Base-by-base conservation (phyloP, 2,888 invertebrate species). In the Latrodectus hesperus region DNA sequence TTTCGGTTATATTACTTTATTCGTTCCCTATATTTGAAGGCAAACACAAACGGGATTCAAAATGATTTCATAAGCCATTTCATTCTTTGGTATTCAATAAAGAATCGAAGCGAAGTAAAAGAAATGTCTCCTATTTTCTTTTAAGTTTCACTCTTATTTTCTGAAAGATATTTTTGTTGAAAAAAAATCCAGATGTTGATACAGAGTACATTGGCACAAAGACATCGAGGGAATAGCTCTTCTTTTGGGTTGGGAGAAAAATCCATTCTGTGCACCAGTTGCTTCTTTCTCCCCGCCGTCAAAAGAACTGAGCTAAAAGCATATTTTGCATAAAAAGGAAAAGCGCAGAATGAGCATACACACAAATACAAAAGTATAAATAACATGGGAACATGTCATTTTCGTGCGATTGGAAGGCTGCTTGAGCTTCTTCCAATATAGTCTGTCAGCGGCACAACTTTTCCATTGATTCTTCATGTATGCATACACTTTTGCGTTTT, bases 201-300 rank as follows among this genome's bases (percentile, higher is more conserved):
- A 72, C 64, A 51, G 38, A 38, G 38, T 38, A 38, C 80, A 49
- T 11, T 17, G 26, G 71, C n/a, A 64, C 64, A 64, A 22, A 80
- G 38, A 80, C 72, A 51, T 22, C 26, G 17, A 3, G 72, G 22
- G 38, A 38, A 38, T 38, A 38, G 38, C 6, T 38, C 38, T 38
- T 38, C 38, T 38, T 38, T 38, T 3, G 38, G 5, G 38, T 38
- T 38, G 38, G 38, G 38, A 38, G 8, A 53, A 64, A 52, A 64
- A 80, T 80, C 72, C 60, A 72, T 80, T 80, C 65, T 80, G 51
- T 72, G 72, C 72, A 60, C 80, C 64, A 70, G 38, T 78, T 60
- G 78, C 26, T 11, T 38, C 55, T 65, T 65, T 6, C 38, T 38
- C 38, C 38, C 1, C 38, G 38, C 38, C 38, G 38, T 38, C 38